phyloP scores from a whole-genome alignment of 2,797 vertebrate genomes.

The Aldrovandia affinis region DNA sequence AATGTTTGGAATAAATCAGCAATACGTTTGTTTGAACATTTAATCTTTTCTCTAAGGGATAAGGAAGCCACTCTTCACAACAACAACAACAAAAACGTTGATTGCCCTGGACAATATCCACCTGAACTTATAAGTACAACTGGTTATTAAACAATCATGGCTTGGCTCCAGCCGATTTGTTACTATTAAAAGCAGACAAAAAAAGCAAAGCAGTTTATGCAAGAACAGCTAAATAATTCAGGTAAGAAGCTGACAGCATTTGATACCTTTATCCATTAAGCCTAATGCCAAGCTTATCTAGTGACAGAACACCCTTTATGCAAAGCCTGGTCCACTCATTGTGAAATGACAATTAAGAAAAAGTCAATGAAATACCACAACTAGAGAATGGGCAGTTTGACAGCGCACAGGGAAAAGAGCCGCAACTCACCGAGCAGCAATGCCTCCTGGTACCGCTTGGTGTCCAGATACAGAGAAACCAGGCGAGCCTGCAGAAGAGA shows the following conservation, averaged over 20 bases:
- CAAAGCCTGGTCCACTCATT: background rate
- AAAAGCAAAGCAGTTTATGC: background rate
- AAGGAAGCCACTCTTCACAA: background rate
- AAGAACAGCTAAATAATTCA: background rate
- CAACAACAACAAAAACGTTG: too few species aligned
- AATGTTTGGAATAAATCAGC: background rate
- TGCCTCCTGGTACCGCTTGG: constrained; percentile 96
- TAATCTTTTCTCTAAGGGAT: background rate
- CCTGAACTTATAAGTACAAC: background rate
- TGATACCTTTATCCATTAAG: background rate
- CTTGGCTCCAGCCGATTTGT: background rate
- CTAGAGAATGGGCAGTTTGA: background rate
- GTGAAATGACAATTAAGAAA: background rate
- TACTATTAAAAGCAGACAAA: background rate
- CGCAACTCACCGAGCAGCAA: constrained; percentile 87
- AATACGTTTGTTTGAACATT: background rate
- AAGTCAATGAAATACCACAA: background rate
- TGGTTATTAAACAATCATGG: background rate
- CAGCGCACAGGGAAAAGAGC: background rate
- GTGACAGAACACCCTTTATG: background rate
- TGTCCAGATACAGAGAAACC: constrained; percentile 97
- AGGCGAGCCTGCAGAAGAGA: constrained; percentile 84
- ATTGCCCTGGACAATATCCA: background rate
- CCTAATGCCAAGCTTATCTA: background rate
- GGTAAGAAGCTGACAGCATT: background rate